A percentile compares a stretch with the other conserved stretches of the same genome.
Evolutionary conservation across 2,113 vertebrate species (phyloP).

Genomic region (Hymenochirus boettgeri): DNA sequence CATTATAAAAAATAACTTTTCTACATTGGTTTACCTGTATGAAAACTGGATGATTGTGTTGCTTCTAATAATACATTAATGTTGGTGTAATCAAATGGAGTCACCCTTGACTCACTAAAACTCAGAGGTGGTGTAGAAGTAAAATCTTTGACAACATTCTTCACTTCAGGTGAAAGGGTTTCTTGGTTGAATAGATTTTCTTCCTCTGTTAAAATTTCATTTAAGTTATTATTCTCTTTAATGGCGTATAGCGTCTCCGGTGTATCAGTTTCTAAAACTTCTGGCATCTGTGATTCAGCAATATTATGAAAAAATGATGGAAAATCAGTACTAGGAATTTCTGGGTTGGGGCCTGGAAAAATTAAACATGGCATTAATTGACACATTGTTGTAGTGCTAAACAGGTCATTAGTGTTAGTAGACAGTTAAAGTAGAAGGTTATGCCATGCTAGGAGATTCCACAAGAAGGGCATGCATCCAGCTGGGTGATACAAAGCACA

Average conservation of each 20-base stretch:
- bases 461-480: too few relatives aligned
- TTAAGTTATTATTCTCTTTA: constrained; percentile 46
- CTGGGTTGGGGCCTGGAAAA: constrained; percentile 43
- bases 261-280: constrained; percentile 41
- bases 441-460: too few relatives aligned
- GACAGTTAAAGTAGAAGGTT: too few relatives aligned
- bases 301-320: constrained; percentile 45
- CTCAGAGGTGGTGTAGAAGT: constrained; percentile 16
- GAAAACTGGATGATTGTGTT: neutral
- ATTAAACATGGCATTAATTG: too few relatives aligned
- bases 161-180: constrained; percentile 37
- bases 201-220: constrained; percentile 41
- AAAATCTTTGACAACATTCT: constrained; percentile 31
- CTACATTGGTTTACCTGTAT: neutral
- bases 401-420: too few relatives aligned
- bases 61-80: constrained; percentile 25
- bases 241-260: constrained; percentile 43
- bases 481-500: too few relatives aligned
- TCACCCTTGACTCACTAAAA: constrained; percentile 1
- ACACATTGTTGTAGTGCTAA: too few relatives aligned
- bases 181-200: constrained; percentile 48
- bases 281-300: constrained; percentile 37
- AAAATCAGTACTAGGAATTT: constrained; percentile 45
- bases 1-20: too few relatives aligned
- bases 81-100: neutral